Evolutionary conservation across 2,888 invertebrate genomes (phyloP), one percentile per base, ranked within the genome.

Genomic region (Rhyacophila evoluta): DNA sequence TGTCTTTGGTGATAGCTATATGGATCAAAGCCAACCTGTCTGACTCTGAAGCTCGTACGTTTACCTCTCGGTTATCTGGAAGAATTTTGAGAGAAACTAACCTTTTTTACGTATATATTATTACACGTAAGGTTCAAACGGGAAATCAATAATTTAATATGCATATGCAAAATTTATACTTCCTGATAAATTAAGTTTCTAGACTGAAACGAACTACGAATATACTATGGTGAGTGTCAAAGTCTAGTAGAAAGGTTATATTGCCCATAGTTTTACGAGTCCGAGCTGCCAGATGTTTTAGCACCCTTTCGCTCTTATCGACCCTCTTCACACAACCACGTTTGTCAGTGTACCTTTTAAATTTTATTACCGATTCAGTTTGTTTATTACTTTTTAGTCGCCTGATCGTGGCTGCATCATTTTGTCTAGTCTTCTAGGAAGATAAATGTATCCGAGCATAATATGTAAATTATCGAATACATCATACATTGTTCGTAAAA

Each of bases 251-350:
- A 10, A 15, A 10, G 29, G 29, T 69, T 27, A 12, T 69, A 69
- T 29, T n/a, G 19, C 29, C 69, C 29, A 33, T 33, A 28, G 33
- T 69, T 69, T 69, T 69, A 69, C 29, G 69, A 69, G 69, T 69
- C 69, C 33, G 8, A 69, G 6, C 69, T 69, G 69, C 69, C 29
- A 69, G 69, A 28, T 29, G 69, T 69, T 69, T 69, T 69, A 69
- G 69, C 69, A 33, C 69, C 69, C 69, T 33, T 33, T 11, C 33
- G 29, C 1, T 69, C 69, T 29, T 69, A 69, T 33, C 28, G 69
- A 69, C 69, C 15, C 33, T 27, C 29, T 19, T 6, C 69, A 29
- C 69, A 12, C 29, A 11, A 33, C 55, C 55, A n/a, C 33, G 28
- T 25, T 33, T 69, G 69, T 10, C 29, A 69, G 29, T 33, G 28